These are phyloP conservation scores for Cyclina sinensis DNA, from an alignment of 1,140 invertebrate genomes.

Conservation along the genomic window DNA sequence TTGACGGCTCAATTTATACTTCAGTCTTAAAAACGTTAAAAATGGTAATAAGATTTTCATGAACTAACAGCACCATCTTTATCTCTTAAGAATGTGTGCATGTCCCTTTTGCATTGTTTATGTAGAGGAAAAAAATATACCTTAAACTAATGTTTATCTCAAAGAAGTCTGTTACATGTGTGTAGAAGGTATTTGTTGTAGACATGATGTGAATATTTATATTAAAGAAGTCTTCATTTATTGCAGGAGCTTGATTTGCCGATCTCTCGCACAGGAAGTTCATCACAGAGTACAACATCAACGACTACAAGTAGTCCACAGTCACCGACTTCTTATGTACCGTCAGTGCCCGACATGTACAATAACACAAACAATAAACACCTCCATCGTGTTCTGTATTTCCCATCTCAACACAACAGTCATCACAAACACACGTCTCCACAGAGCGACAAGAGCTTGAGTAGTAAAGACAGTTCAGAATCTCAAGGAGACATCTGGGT, in stretches of 20 bases:
- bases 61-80: too few relatives aligned
- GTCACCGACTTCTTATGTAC: conserved; percentile 81
- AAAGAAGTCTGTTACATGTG: too few relatives aligned
- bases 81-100: too few relatives aligned
- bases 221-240: too few relatives aligned
- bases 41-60: too few relatives aligned
- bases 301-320: conserved; percentile 87
- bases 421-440: conserved; percentile 70
- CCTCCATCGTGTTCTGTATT: conserved; percentile 88
- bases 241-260: conserved; percentile 93
- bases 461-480: conserved; percentile 77
- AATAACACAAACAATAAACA: conserved; percentile 83
- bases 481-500: conserved; percentile 83
- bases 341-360: conserved; percentile 79
- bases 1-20: too few relatives aligned
- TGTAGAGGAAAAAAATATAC: too few relatives aligned
- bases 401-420: conserved; percentile 78
- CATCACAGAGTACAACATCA: conserved; percentile 88
- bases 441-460: conserved; percentile 80
- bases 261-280: conserved; percentile 91
- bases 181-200: too few relatives aligned
- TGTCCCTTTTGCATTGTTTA: too few relatives aligned
- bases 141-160: too few relatives aligned
- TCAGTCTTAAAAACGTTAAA: too few relatives aligned
- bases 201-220: too few relatives aligned